Conservation (phyloP, 1,140 invertebrate species). For the Drosophila nannoptera region DNA sequence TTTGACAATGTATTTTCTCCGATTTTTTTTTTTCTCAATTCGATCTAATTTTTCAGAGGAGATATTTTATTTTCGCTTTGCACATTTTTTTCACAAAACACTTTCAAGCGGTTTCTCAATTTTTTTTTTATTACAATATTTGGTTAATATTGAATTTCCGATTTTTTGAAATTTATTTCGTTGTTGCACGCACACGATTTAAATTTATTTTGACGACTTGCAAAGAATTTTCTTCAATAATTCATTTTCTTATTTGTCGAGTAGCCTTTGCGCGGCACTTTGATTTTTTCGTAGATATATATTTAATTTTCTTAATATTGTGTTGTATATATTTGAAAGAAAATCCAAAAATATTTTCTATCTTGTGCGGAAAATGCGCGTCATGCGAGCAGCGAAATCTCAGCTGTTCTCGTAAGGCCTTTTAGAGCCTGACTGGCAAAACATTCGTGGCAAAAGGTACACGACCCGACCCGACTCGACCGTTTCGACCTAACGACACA, state of each 20-base stretch:
- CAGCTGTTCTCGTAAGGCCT: slow-evolving; percentile 79
- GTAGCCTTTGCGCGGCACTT: slow-evolving; percentile 43
- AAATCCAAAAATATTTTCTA: slow-evolving; percentile 53
- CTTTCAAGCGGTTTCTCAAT: slow-evolving; percentile 30
- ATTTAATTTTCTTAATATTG: not conserved
- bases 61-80: slow-evolving; percentile 34
- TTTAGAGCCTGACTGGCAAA: slow-evolving; percentile 80
- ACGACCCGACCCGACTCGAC: slow-evolving; percentile 80
- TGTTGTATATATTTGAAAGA: slow-evolving; percentile 11
- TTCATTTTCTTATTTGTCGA: not conserved
- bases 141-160: not conserved
- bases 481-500: slow-evolving; percentile 79
- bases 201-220: slow-evolving; percentile 33
- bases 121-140: slow-evolving; percentile 14
- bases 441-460: slow-evolving; percentile 80
- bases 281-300: slow-evolving; percentile 25
- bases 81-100: slow-evolving; percentile 41
- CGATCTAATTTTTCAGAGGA: slow-evolving; percentile 15
- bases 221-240: slow-evolving; percentile 19
- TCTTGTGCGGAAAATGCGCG: slow-evolving; percentile 65
- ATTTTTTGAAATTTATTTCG: slow-evolving; percentile 8
- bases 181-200: slow-evolving; percentile 36
- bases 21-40: slow-evolving; percentile 16
- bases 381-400: slow-evolving; percentile 78
- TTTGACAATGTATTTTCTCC: slow-evolving; percentile 18